Conservation (phyloP, 2,888 invertebrate genomes). For the Aspidiotus rigidus region DNA sequence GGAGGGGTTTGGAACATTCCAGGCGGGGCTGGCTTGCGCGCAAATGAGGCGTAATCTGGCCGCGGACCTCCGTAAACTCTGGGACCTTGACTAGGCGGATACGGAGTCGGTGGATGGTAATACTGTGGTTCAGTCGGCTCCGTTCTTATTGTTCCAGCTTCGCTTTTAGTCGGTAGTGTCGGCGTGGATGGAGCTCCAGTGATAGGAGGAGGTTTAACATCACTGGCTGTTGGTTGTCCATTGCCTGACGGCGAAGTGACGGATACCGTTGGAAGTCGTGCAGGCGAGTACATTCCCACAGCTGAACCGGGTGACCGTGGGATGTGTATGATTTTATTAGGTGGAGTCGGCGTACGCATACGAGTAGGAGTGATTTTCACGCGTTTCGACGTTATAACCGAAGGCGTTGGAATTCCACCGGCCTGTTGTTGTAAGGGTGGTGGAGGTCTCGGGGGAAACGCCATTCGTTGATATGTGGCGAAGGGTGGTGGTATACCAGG, state of each 20-base stretch:
- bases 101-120: constrained; percentile 2
- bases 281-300: constrained; percentile 6
- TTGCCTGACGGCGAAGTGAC: constrained; percentile 11
- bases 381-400: constrained; percentile 22
- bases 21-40: constrained; percentile 14
- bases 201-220: background rate
- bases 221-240: background rate
- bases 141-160: background rate
- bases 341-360: constrained; percentile 14
- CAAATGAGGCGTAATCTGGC: constrained; percentile 15
- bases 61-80: constrained; percentile 3
- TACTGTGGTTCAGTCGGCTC: constrained; percentile 4
- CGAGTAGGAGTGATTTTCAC: constrained; percentile 31
- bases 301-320: constrained; percentile 1
- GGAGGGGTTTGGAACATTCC: constrained; percentile 9
- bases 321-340: constrained; percentile 11
- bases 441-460: constrained; percentile 1
- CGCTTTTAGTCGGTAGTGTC: background rate
- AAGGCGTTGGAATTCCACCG: background rate
- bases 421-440: constrained; percentile 31
- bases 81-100: constrained; percentile 12
- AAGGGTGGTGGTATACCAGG: background rate
- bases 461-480: background rate
- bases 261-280: background rate
- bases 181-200: background rate